phyloP scores from a whole-genome alignment of 2,888 invertebrate species.

The Brassicogethes aeneus region DNA sequence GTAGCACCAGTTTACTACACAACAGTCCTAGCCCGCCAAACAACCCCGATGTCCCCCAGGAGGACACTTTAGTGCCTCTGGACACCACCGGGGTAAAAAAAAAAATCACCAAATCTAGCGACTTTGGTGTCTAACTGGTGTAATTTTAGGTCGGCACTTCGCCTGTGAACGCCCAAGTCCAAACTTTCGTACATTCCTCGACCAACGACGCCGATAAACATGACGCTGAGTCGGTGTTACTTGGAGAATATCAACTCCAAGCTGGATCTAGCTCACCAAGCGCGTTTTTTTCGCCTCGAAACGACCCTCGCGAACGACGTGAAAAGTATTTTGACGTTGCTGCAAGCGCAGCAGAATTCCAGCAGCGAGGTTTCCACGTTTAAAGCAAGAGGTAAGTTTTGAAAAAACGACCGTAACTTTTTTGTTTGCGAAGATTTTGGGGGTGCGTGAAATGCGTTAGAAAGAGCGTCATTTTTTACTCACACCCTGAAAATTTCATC shows the following conservation, averaged over 20 bases:
- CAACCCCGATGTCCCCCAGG: slow-evolving; percentile 20
- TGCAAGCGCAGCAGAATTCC: slow-evolving; percentile 23
- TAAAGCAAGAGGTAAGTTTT: slow-evolving; percentile 16
- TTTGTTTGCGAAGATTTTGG: slow-evolving; percentile 3
- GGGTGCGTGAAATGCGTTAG: too few relatives aligned
- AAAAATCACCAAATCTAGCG: too few relatives aligned
- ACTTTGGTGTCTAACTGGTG: slow-evolving; percentile 41
- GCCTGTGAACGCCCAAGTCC: too few relatives aligned
- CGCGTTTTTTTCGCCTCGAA: too few relatives aligned
- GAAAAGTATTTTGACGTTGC: slow-evolving; percentile 52
- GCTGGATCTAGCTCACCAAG: too few relatives aligned
- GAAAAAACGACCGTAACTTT: neutral
- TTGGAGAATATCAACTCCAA: slow-evolving; percentile 50
- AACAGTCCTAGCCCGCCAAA: slow-evolving; percentile 55
- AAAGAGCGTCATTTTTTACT: too few relatives aligned
- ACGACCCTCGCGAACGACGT: slow-evolving; percentile 65
- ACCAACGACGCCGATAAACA: neutral
- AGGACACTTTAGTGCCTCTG: slow-evolving; percentile 23
- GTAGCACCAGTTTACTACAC: slow-evolving; percentile 50
- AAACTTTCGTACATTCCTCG: too few relatives aligned
- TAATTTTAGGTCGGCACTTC: too few relatives aligned
- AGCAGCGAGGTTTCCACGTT: slow-evolving; percentile 16
- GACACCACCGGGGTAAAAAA: slow-evolving; percentile 30
- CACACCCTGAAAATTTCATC: too few relatives aligned
- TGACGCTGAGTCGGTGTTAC: slow-evolving; percentile 31